Conservation (phyloP, 2,113 vertebrate species). For the Cebus imitator region DNA sequence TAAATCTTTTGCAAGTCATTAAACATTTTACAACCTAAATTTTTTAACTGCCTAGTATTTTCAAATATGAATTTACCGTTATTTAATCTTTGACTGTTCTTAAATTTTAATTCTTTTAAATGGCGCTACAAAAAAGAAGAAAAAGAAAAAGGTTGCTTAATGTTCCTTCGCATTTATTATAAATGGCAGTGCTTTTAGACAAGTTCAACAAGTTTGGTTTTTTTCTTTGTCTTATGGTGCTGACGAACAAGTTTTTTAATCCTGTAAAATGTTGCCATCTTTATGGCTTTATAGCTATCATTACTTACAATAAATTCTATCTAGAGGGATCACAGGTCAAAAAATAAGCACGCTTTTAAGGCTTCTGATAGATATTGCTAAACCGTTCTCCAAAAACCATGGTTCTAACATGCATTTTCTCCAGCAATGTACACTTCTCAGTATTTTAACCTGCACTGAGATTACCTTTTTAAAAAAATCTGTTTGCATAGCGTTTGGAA, state of each 20-base stretch:
- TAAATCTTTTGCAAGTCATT: background rate
- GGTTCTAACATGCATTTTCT: background rate
- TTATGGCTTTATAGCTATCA: background rate
- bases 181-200: background rate
- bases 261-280: background rate
- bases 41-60: background rate
- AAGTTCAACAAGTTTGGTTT: background rate
- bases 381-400: background rate
- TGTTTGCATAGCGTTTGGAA: background rate
- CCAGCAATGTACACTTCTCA: background rate
- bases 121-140: background rate
- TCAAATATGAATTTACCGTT: background rate
- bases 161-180: background rate
- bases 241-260: background rate
- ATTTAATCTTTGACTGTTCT: background rate
- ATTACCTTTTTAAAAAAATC: background rate
- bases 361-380: background rate
- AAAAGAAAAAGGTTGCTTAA: background rate
- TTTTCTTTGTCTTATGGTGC: too few relatives aligned
- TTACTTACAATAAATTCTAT: background rate
- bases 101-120: background rate
- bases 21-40: constrained; percentile 11
- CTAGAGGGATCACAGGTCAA: background rate
- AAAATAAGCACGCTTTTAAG: background rate
- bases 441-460: background rate